These are phyloP conservation scores for Solea solea DNA, from an alignment of 2,113 vertebrate species.

Conservation along the genomic window DNA sequence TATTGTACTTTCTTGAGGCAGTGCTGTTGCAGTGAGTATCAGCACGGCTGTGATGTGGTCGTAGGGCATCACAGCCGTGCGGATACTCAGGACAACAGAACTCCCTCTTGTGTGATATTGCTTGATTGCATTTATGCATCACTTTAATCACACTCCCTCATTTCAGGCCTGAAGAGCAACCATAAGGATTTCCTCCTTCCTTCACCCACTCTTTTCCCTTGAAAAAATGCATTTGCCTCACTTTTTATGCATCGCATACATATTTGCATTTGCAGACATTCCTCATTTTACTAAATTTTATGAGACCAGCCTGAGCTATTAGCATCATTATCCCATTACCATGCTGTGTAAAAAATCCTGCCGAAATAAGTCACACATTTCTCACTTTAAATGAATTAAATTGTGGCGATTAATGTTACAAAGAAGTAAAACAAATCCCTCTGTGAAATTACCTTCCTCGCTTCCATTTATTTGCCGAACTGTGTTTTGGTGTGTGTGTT, in stretches of 20 bases:
- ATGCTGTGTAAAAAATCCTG: slow-evolving; percentile 43
- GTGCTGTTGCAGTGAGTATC: too few relatives aligned
- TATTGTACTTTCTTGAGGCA: too few relatives aligned
- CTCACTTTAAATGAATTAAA: slow-evolving; percentile 55
- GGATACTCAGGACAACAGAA: too few relatives aligned
- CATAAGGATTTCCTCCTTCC: slow-evolving; percentile 13
- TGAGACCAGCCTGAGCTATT: slow-evolving; percentile 38
- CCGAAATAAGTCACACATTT: slow-evolving; percentile 43
- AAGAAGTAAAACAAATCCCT: slow-evolving; percentile 40
- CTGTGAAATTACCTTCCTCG: slow-evolving; percentile 41
- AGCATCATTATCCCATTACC: slow-evolving; percentile 63
- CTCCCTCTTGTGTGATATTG: too few relatives aligned
- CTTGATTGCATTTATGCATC: neutral
- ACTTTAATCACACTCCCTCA: neutral
- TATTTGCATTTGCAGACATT: slow-evolving; percentile 46
- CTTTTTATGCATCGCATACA: slow-evolving; percentile 18
- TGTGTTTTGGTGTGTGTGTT: slow-evolving; percentile 14
- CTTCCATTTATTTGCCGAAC: slow-evolving; percentile 33
- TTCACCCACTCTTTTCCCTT: neutral
- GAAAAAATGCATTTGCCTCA: slow-evolving; percentile 13
- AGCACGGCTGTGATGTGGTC: too few relatives aligned
- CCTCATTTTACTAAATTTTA: slow-evolving; percentile 36
- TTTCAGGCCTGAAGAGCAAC: neutral
- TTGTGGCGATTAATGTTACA: slow-evolving; percentile 41
- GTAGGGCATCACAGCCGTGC: too few relatives aligned